Evolutionary conservation across 2,888 invertebrate genomes (phyloP).

Genomic region (Amphipoea lucens): DNA sequence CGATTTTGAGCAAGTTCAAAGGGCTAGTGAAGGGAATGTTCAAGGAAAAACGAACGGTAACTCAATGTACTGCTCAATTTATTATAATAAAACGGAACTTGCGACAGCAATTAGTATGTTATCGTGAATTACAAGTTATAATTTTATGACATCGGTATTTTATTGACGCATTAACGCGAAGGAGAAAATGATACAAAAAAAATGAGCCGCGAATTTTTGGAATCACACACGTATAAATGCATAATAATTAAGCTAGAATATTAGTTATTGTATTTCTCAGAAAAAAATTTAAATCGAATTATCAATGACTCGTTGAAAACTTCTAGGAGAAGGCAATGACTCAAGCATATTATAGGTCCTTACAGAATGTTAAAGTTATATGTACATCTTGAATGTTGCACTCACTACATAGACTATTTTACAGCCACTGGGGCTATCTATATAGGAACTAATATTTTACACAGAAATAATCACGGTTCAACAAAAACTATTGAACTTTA

Average conservation of each 20-base stretch:
- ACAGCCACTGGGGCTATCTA: not conserved
- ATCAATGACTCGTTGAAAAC: not conserved
- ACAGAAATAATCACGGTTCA: not conserved
- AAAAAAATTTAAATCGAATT: not conserved
- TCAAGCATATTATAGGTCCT: not conserved
- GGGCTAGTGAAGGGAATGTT: constrained; percentile 62
- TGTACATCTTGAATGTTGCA: not conserved
- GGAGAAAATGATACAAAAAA: not conserved
- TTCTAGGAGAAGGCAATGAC: not conserved
- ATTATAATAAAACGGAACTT: constrained; percentile 46
- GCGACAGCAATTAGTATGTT: constrained; percentile 32
- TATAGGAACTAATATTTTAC: not conserved
- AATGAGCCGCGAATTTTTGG: not conserved
- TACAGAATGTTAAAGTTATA: not conserved
- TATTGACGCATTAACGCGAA: not conserved
- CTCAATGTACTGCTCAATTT: constrained; percentile 33
- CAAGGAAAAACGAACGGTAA: constrained; percentile 62
- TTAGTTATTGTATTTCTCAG: not conserved
- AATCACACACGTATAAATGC: not conserved
- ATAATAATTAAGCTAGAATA: not conserved
- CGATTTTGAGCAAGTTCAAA: constrained; percentile 63
- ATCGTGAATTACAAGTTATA: constrained; percentile 33
- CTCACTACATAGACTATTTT: not conserved
- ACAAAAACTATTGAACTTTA: constrained; percentile 5
- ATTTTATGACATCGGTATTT: constrained; percentile 17